phyloP scores from a whole-genome alignment of 2,888 invertebrate species.

The Prenolepis imparis region DNA sequence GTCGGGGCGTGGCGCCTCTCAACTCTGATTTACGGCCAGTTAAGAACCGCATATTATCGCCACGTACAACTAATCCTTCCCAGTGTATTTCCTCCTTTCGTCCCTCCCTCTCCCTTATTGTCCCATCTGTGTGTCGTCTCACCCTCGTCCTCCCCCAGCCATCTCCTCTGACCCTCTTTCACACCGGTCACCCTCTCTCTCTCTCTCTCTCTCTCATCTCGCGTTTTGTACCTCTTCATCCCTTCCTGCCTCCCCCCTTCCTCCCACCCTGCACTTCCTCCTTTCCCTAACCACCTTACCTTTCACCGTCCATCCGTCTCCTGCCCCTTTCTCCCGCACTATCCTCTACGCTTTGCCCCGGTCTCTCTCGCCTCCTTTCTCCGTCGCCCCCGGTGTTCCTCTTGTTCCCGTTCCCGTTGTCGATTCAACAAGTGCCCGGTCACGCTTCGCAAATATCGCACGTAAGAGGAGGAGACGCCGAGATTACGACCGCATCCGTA shows the following conservation, averaged over 20 bases:
- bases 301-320: constrained; percentile 46
- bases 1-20: constrained; percentile 62
- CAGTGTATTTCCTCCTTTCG: constrained; percentile 64
- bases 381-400: constrained; percentile 41
- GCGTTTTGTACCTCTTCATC: constrained; percentile 33
- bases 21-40: constrained; percentile 84
- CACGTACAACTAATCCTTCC: constrained; percentile 80
- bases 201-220: constrained; percentile 27
- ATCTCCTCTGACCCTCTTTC: constrained; percentile 46
- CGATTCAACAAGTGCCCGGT: constrained; percentile 82
- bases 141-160: constrained; percentile 17
- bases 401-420: constrained; percentile 65
- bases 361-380: constrained; percentile 49
- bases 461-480: constrained; percentile 54
- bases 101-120: constrained; percentile 56
- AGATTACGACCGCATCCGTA: constrained; percentile 48
- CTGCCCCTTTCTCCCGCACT: constrained; percentile 44
- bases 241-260: constrained; percentile 14
- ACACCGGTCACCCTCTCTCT: constrained; percentile 31
- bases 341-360: constrained; percentile 27
- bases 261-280: constrained; percentile 41
- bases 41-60: constrained; percentile 81
- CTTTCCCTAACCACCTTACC: constrained; percentile 45
- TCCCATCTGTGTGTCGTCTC: constrained; percentile 43
- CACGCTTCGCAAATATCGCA: constrained; percentile 70